Evolutionary conservation across 1,140 invertebrate species (phyloP).

Genomic region (Hycleus cichorii): DNA sequence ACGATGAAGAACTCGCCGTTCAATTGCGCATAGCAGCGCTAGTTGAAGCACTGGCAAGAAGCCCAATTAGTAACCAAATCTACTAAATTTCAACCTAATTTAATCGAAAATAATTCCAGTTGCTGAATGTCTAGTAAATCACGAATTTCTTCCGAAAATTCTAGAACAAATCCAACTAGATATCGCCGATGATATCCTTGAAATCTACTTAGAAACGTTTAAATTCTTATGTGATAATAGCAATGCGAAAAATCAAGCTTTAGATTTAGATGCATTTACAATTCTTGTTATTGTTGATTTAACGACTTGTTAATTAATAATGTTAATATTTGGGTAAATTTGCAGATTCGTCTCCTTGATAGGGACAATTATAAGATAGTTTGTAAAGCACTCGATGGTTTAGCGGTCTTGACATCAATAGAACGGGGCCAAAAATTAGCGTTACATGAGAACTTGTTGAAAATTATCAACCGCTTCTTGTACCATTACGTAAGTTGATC

Average conservation of each 20-base stretch:
- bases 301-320: not conserved
- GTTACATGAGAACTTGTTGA: slow-evolving; percentile 22
- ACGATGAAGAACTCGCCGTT: slow-evolving; percentile 21
- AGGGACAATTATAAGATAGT: slow-evolving; percentile 17
- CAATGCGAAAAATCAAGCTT: slow-evolving; percentile 26
- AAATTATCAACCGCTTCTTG: slow-evolving; percentile 24
- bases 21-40: slow-evolving; percentile 26
- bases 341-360: slow-evolving; percentile 20
- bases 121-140: slow-evolving; percentile 30
- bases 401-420: slow-evolving; percentile 22
- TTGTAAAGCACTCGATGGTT: slow-evolving; percentile 17
- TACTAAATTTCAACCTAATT: not conserved
- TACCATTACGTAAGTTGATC: slow-evolving; percentile 24
- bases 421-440: slow-evolving; percentile 27
- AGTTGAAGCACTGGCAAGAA: slow-evolving; percentile 24
- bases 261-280: slow-evolving; percentile 25
- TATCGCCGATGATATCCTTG: slow-evolving; percentile 18
- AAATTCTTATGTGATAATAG: slow-evolving; percentile 26
- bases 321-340: not conserved
- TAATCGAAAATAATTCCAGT: slow-evolving; percentile 14
- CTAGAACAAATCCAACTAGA: slow-evolving; percentile 22
- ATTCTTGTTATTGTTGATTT: slow-evolving; percentile 21
- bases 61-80: slow-evolving; percentile 20
- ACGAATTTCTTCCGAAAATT: slow-evolving; percentile 27
- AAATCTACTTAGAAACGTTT: slow-evolving; percentile 28